A percentile compares a stretch with the other conserved stretches of the same genome.
Evolutionary conservation across 2,113 vertebrate genomes (phyloP).

Genomic region (Bubo bubo): DNA sequence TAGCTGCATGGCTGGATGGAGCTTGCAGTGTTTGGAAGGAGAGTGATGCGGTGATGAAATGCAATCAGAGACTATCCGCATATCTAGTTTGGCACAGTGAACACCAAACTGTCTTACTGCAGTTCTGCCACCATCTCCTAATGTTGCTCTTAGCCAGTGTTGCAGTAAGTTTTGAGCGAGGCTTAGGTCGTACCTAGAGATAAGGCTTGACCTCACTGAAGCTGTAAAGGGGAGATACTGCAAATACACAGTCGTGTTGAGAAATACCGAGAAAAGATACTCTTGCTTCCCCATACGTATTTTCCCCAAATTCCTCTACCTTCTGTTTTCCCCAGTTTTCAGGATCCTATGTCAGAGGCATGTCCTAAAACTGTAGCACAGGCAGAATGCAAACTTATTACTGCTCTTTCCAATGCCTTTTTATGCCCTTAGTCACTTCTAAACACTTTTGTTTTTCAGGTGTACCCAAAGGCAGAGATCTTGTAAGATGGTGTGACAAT

Average conservation of each 20-base stretch:
- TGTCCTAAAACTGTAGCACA: background rate
- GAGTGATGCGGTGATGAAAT: background rate
- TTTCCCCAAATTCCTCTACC: background rate
- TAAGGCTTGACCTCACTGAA: background rate
- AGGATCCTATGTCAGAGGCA: accelerated
- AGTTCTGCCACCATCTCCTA: background rate
- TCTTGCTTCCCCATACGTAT: background rate
- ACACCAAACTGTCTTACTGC: background rate
- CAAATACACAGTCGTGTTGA: background rate
- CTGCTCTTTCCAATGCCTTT: background rate
- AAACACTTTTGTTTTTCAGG: background rate
- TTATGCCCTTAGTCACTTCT: background rate
- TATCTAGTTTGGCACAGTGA: background rate
- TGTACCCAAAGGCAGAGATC: background rate
- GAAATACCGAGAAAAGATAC: background rate
- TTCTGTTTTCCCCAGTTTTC: background rate
- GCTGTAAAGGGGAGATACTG: background rate
- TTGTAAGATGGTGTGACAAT: background rate
- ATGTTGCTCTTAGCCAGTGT: background rate
- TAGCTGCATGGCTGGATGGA: background rate
- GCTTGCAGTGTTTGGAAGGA: background rate
- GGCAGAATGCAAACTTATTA: background rate
- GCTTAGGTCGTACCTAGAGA: background rate
- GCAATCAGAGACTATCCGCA: background rate
- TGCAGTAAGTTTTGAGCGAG: background rate